Percentiles rank a stretch among this genome's conserved stretches.
phyloP scores from a whole-genome alignment of 2,113 vertebrate species.

The Astatotilapia flaviijosephi region DNA sequence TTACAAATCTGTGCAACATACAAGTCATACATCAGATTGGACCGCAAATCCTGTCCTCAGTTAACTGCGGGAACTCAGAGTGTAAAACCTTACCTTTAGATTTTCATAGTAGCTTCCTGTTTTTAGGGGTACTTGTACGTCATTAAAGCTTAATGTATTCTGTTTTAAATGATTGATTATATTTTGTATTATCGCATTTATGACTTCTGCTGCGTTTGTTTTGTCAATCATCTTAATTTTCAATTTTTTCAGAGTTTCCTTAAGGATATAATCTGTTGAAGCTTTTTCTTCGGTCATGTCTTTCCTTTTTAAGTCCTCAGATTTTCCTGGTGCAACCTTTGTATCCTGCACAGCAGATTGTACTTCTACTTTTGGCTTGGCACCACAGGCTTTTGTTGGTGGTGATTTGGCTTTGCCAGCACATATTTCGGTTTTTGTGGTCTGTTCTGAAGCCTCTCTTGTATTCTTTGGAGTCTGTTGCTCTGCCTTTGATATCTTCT shows the following conservation, averaged over 20 bases:
- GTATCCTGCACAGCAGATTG: background rate
- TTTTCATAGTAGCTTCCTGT: slow-evolving; percentile 73
- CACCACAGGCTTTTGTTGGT: background rate
- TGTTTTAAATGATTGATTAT: slow-evolving; percentile 21
- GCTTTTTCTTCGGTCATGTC: background rate
- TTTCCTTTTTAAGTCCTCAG: background rate
- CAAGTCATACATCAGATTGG: background rate
- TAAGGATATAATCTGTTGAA: background rate
- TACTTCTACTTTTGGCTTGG: background rate
- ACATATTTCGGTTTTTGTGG: background rate
- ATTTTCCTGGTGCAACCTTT: background rate
- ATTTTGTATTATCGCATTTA: slow-evolving; percentile 1
- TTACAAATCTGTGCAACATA: slow-evolving; percentile 44
- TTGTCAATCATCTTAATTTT: slow-evolving; percentile 5
- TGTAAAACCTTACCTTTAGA: slow-evolving; percentile 52
- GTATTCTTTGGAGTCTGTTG: background rate
- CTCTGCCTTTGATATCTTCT: background rate
- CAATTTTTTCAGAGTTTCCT: slow-evolving; percentile 9
- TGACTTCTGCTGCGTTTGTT: background rate
- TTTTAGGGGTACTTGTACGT: background rate
- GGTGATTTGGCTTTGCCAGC: background rate
- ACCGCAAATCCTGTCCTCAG: background rate
- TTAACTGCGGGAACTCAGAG: background rate
- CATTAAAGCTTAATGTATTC: background rate
- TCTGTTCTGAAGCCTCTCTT: background rate